phyloP scores from a whole-genome alignment of 2,113 vertebrate genomes.

The Hypocryptadius cinnamomeus region DNA sequence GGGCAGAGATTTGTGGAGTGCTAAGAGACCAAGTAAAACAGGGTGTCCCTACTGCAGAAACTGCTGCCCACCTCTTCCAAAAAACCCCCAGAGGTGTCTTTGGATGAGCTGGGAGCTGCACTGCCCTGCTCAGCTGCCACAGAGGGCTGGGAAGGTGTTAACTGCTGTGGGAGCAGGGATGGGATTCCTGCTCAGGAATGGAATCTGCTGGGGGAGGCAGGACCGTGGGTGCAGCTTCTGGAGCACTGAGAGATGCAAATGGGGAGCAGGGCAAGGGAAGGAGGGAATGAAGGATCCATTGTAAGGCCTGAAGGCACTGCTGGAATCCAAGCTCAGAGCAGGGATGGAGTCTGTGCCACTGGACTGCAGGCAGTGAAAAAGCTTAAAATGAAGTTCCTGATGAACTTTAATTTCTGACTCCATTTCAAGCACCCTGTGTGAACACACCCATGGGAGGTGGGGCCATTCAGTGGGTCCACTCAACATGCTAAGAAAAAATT shows the following conservation, averaged over 20 bases:
- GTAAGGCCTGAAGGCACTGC: neutral
- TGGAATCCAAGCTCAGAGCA: neutral
- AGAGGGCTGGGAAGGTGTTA: neutral
- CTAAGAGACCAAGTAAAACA: accelerated
- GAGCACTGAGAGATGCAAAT: neutral
- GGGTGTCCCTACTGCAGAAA: neutral
- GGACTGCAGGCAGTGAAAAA: too few species aligned
- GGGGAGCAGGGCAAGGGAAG: neutral
- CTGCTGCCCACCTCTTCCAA: neutral
- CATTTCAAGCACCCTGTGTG: too few species aligned
- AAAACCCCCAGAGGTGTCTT: neutral
- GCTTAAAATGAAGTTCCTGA: too few species aligned
- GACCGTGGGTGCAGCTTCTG: neutral
- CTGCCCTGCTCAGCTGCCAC: neutral
- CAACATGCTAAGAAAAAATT: neutral
- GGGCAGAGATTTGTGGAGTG: neutral
- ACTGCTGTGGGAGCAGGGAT: neutral
- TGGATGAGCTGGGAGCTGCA: accelerated
- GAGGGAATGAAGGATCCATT: neutral
- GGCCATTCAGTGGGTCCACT: too few species aligned
- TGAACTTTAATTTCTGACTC: too few species aligned
- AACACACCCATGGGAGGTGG: too few species aligned
- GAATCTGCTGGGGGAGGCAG: neutral
- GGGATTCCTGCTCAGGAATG: neutral
- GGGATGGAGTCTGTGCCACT: neutral